These are phyloP conservation scores for Drepana falcataria DNA, from an alignment of 2,888 invertebrate genomes.

Conservation along the genomic window DNA sequence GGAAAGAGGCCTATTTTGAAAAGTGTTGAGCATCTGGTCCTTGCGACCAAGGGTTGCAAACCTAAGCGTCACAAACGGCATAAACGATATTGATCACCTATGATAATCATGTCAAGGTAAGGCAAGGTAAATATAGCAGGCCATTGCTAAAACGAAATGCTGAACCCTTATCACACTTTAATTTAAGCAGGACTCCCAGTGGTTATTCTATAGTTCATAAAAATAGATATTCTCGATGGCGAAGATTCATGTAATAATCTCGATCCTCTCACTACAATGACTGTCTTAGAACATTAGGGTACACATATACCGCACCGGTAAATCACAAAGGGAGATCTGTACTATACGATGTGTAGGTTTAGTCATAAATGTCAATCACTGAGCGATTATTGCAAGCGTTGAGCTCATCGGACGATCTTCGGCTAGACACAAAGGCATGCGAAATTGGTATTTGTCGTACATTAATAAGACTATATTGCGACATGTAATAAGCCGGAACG, in stretches of 20 bases:
- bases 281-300: neutral
- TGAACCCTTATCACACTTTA: too few relatives aligned
- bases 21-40: too few relatives aligned
- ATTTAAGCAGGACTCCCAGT: too few relatives aligned
- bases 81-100: too few relatives aligned
- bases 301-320: constrained; percentile 12
- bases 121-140: too few relatives aligned
- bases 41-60: too few relatives aligned
- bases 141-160: too few relatives aligned
- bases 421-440: constrained; percentile 46
- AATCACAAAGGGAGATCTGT: constrained; percentile 23
- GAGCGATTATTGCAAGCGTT: constrained; percentile 35
- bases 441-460: constrained; percentile 59
- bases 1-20: too few relatives aligned
- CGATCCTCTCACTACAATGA: neutral
- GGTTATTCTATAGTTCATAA: too few relatives aligned
- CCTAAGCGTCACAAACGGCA: too few relatives aligned
- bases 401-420: constrained; percentile 22
- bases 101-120: too few relatives aligned
- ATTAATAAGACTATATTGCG: constrained; percentile 25
- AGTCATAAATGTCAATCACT: constrained; percentile 32
- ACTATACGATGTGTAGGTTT: constrained; percentile 11
- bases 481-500: constrained; percentile 5
- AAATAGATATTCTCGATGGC: too few relatives aligned
- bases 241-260: neutral